Percentiles rank a stretch among this genome's conserved stretches.
These are phyloP conservation scores for Ptychoptera contaminata DNA, from an alignment of 2,888 invertebrate species.

Conservation along the genomic window DNA sequence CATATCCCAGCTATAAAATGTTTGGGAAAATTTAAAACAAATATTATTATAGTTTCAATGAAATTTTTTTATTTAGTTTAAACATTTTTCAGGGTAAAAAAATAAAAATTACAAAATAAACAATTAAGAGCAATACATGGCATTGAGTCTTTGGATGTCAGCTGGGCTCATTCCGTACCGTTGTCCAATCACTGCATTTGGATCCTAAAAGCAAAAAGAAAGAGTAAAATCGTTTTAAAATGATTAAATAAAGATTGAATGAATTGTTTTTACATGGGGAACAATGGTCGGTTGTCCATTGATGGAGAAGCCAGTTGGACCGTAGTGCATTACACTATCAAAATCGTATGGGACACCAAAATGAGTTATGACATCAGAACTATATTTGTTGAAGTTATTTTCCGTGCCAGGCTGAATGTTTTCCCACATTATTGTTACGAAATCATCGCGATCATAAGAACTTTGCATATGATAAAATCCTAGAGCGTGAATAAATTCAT, in stretches of 20 bases:
- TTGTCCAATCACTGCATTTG: constrained; percentile 19
- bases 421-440: constrained; percentile 37
- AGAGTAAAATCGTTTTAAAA: background rate
- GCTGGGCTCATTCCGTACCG: constrained; percentile 18
- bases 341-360: constrained; percentile 59
- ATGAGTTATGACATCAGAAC: constrained; percentile 35
- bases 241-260: background rate
- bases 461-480: constrained; percentile 74
- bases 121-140: constrained; percentile 23
- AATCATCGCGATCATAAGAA: constrained; percentile 54
- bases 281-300: constrained; percentile 54
- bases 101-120: too few relatives aligned
- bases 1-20: too few relatives aligned
- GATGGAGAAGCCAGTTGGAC: constrained; percentile 50
- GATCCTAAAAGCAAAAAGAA: constrained; percentile 6
- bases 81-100: too few relatives aligned
- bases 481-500: constrained; percentile 61
- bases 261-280: constrained; percentile 19
- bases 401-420: constrained; percentile 36
- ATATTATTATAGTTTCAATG: too few relatives aligned
- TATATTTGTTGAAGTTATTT: constrained; percentile 52
- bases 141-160: constrained; percentile 17
- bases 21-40: too few relatives aligned
- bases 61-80: too few relatives aligned
- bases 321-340: constrained; percentile 67